phyloP scores from a whole-genome alignment of 2,888 invertebrate genomes.

The Stenchaetothrips biformis region DNA sequence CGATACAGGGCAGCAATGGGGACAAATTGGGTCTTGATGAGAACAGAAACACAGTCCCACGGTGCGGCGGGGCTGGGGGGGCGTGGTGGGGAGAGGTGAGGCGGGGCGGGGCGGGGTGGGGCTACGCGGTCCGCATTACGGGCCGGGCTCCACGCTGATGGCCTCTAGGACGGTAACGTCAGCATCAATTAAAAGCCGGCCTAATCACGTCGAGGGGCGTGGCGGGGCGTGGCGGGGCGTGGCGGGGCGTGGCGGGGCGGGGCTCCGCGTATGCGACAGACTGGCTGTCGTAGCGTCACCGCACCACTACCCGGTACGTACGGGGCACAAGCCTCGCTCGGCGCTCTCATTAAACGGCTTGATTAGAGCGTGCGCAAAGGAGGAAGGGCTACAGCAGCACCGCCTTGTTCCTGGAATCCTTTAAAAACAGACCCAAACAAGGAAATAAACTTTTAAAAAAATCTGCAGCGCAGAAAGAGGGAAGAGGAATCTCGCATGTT shows the following conservation, averaged over 20 bases:
- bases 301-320: background rate
- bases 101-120: conserved; percentile 14
- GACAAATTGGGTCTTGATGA: conserved; percentile 21
- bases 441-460: too few relatives aligned
- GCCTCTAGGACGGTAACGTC: conserved; percentile 14
- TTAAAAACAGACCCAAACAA: too few relatives aligned
- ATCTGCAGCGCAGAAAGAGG: too few relatives aligned
- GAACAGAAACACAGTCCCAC: background rate
- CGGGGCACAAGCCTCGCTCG: background rate
- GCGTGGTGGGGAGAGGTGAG: background rate
- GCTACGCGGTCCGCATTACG: background rate
- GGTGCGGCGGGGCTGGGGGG: background rate
- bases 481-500: too few relatives aligned
- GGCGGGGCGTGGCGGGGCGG: conserved; percentile 17
- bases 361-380: too few relatives aligned
- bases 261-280: background rate
- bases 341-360: too few relatives aligned
- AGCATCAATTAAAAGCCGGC: conserved; percentile 11
- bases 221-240: background rate
- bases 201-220: conserved; percentile 5
- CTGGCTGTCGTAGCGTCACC: background rate
- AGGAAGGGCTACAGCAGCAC: too few relatives aligned
- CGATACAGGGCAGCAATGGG: conserved; percentile 13
- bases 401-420: too few relatives aligned
- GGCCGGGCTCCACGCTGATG: background rate